Evolutionary conservation across 2,888 invertebrate species (phyloP).

Genomic region (Ganaspis brasiliensis): DNA sequence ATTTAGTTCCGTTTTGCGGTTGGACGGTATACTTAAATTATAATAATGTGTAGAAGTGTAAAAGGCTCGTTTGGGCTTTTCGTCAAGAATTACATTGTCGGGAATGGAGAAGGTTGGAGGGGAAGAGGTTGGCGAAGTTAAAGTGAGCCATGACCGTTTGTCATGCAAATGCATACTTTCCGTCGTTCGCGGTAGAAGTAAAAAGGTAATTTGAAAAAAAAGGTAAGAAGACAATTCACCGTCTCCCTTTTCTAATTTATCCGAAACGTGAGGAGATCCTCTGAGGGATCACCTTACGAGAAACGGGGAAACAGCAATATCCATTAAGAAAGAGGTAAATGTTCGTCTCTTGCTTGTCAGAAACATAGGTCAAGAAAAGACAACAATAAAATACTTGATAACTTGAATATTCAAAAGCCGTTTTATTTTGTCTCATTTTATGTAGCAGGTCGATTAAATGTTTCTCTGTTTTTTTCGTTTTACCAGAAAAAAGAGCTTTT

Average conservation of each 20-base stretch:
- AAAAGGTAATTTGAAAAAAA: conserved; percentile 61
- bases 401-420: conserved; percentile 17
- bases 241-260: conserved; percentile 69
- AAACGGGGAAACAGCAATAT: conserved; percentile 64
- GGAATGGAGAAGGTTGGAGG: background rate
- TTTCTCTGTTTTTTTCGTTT: conserved; percentile 14
- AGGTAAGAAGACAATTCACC: conserved; percentile 52
- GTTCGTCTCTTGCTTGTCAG: conserved; percentile 55
- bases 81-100: conserved; percentile 34
- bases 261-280: conserved; percentile 64
- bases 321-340: conserved; percentile 65
- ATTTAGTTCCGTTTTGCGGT: conserved; percentile 12
- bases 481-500: background rate
- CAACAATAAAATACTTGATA: conserved; percentile 35
- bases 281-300: conserved; percentile 46
- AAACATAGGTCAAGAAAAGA: conserved; percentile 38
- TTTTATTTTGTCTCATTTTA: conserved; percentile 28
- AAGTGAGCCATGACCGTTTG: conserved; percentile 60
- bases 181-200: conserved; percentile 60
- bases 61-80: conserved; percentile 42
- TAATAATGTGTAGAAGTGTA: conserved; percentile 45
- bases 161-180: conserved; percentile 67
- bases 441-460: conserved; percentile 24
- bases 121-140: conserved; percentile 5
- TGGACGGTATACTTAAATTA: conserved; percentile 33